Evolutionary conservation across 2,113 vertebrate species (phyloP), one percentile per base, ranked within the genome.

Genomic region (Gadus chalcogrammus): DNA sequence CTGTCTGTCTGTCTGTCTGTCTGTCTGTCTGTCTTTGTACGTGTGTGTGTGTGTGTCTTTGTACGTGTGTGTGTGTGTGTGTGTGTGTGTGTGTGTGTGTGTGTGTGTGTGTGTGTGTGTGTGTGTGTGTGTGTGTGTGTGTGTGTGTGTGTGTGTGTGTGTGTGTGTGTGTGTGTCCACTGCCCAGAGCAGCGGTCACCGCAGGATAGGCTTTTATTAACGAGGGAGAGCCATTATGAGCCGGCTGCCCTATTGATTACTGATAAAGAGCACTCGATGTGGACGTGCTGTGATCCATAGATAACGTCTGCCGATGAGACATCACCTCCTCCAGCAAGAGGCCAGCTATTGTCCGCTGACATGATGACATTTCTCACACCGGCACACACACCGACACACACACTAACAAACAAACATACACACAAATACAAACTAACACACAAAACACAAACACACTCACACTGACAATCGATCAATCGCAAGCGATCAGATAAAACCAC

Each of bases 131-230:
- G 22, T 56, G 18, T 18, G 3, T 71, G 61, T 61, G 59, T 67
- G 69, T 71, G 65, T 73, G 68, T 22, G 63, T 56, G 52, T 35
- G 59, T 63, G 24, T 56, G 59, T 68, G 65, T 61, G 27, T 61
- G 71, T 68, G 65, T 74, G 38, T 74, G 11, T 64, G 69, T 72
- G 73, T 67, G 72, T 79, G 80, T 78, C 72, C 78, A 58, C 74
- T 67, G 22, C 71, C 70, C 68, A 73, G 64, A 74, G 72, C 73
- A 74, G 72, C 75, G 78, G 71, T 85, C 77, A 82, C 84, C 70
- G 76, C 83, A 79, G 89, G 85, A 77, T 85, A 79, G 80, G 79
- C 84, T 89, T 88, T 89, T 91, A 90, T 90, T 90, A 90, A 91
- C 90, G 89, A 84, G 87, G 86, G 85, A 84, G 86, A 84, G 80